These are phyloP conservation scores for Gambusia holbrooki DNA, from an alignment of 2,113 vertebrate species.

Conservation along the genomic window DNA sequence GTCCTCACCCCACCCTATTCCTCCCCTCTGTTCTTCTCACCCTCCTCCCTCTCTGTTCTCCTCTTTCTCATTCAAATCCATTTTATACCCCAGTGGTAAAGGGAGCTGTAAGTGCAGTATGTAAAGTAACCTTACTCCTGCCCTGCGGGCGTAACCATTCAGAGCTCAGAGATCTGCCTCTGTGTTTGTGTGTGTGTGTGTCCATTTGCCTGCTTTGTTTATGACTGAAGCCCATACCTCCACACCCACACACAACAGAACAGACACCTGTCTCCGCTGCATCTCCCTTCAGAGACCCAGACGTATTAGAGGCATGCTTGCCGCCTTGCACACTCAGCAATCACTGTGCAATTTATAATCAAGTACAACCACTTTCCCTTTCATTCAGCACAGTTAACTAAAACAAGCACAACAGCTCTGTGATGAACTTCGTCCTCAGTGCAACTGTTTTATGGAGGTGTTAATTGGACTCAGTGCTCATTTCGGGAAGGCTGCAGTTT, in stretches of 20 bases:
- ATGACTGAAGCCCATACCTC: slow-evolving; percentile 61
- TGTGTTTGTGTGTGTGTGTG: slow-evolving; percentile 27
- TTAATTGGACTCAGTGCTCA: not conserved
- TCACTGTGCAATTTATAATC: not conserved
- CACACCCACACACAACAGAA: slow-evolving; percentile 16
- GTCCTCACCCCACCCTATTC: slow-evolving; percentile 24
- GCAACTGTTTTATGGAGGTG: not conserved
- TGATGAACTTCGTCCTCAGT: not conserved
- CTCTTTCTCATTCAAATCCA: slow-evolving; percentile 93
- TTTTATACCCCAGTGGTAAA: slow-evolving; percentile 88
- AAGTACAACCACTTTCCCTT: not conserved
- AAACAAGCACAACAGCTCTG: slow-evolving; percentile 9
- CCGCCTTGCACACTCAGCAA: slow-evolving; percentile 5
- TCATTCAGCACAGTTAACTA: not conserved
- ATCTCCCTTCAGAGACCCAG: slow-evolving; percentile 19
- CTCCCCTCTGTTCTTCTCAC: slow-evolving; percentile 12
- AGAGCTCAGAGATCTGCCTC: slow-evolving; percentile 54
- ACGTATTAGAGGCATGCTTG: slow-evolving; percentile 7
- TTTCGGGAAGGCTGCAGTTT: slow-evolving; percentile 1
- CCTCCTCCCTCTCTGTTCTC: slow-evolving; percentile 66
- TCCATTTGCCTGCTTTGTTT: slow-evolving; percentile 61
- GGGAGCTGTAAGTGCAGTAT: slow-evolving; percentile 84
- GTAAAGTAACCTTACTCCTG: slow-evolving; percentile 82
- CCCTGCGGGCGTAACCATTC: slow-evolving; percentile 68
- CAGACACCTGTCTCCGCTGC: slow-evolving; percentile 66